A percentile compares a stretch with the other conserved stretches of the same genome.
Conservation (phyloP, 2,797 vertebrate species). For the Odontamblyopus lacepedii region DNA sequence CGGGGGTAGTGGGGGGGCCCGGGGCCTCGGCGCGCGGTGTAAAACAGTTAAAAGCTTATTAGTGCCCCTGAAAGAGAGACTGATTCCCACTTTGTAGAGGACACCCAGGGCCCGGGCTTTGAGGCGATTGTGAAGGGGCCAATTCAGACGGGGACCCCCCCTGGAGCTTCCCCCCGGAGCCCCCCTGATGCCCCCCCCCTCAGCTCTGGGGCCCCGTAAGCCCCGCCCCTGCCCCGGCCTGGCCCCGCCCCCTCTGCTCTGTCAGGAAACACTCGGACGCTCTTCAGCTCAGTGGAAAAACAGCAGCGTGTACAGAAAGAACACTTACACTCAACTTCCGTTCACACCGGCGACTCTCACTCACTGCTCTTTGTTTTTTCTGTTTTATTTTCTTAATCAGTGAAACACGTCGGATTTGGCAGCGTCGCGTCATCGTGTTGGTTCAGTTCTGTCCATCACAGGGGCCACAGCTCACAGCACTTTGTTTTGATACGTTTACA, state of each 20-base stretch:
- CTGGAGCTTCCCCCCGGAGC: constrained; percentile 55
- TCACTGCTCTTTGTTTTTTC: too few species aligned
- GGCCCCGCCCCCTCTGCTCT: neutral
- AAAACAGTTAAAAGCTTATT: constrained; percentile 98
- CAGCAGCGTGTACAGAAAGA: too few species aligned
- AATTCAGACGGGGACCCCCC: constrained; percentile 89
- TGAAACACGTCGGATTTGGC: too few species aligned
- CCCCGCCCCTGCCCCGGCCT: constrained; percentile 40
- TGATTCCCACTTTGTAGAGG: constrained; percentile 94
- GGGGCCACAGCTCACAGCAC: too few species aligned
- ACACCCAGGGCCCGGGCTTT: constrained; percentile 92
- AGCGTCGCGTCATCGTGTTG: too few species aligned
- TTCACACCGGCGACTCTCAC: too few species aligned
- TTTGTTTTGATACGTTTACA: too few species aligned
- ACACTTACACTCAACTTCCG: too few species aligned
- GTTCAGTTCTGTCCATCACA: too few species aligned
- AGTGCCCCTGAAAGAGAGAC: constrained; percentile 89
- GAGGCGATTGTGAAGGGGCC: constrained; percentile 93
- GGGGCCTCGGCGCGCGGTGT: constrained; percentile 79
- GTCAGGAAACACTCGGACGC: neutral
- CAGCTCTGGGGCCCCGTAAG: constrained; percentile 66
- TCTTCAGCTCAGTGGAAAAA: neutral
- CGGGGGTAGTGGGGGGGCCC: constrained; percentile 46
- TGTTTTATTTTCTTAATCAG: too few species aligned
- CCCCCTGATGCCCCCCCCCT: constrained; percentile 73